phyloP scores from a whole-genome alignment of 2,888 invertebrate genomes.

The Crocallis elinguaria region DNA sequence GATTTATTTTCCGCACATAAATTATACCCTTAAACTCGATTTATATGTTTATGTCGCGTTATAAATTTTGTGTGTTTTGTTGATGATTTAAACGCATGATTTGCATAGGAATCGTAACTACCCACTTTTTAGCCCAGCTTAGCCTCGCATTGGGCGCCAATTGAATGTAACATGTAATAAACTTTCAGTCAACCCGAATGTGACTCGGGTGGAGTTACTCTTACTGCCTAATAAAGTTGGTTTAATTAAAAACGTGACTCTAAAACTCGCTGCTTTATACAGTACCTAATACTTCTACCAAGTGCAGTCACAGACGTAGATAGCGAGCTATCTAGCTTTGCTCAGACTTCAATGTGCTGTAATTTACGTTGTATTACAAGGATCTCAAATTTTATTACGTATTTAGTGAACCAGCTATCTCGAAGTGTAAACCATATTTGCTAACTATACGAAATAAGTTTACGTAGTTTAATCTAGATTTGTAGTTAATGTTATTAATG shows the following conservation, averaged over 20 bases:
- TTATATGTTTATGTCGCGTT: constrained; percentile 49
- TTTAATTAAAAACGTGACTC: constrained; percentile 75
- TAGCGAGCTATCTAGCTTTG: constrained; percentile 30
- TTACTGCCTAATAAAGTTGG: constrained; percentile 57
- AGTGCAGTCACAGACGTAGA: constrained; percentile 34
- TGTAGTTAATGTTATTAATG: not conserved
- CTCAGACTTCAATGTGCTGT: constrained; percentile 30
- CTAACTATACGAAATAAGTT: not conserved
- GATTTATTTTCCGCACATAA: constrained; percentile 70
- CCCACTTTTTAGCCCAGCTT: constrained; percentile 29
- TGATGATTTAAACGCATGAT: constrained; percentile 38
- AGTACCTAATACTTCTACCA: constrained; percentile 40
- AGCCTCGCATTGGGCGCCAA: constrained; percentile 52
- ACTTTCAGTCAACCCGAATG: constrained; percentile 55
- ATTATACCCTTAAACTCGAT: constrained; percentile 54
- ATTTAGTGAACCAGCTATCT: constrained; percentile 12
- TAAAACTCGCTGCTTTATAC: constrained; percentile 41
- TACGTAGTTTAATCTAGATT: not conserved
- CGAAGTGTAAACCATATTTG: constrained; percentile 2
- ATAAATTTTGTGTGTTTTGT: constrained; percentile 43
- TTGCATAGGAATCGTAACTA: constrained; percentile 26
- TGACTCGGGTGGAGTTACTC: constrained; percentile 60
- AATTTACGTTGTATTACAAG: constrained; percentile 32
- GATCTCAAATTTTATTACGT: constrained; percentile 16
- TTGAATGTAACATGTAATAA: constrained; percentile 48